A percentile compares a stretch with the other conserved stretches of the same genome.
These are phyloP conservation scores for Drosophila yakuba DNA, from an alignment of 1,140 invertebrate genomes.

Conservation along the genomic window DNA sequence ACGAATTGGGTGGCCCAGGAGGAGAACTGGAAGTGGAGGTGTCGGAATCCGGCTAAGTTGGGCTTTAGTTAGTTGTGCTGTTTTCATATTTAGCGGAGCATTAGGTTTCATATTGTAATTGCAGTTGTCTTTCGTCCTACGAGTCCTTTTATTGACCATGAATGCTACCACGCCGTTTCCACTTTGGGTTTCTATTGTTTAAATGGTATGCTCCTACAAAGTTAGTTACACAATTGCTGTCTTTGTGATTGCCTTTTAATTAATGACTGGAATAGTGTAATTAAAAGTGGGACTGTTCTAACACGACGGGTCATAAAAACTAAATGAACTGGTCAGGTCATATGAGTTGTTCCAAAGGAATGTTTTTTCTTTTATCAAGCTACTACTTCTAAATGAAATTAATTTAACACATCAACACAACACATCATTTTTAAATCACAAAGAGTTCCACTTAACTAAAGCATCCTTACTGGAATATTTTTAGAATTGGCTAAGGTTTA, in stretches of 20 bases:
- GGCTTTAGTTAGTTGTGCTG: slow-evolving; percentile 16
- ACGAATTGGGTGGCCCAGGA: slow-evolving; percentile 2
- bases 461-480: too few relatives aligned
- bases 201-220: slow-evolving; percentile 2
- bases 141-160: slow-evolving; percentile 17
- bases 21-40: neutral
- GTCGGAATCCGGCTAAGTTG: slow-evolving; percentile 31
- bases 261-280: slow-evolving; percentile 20
- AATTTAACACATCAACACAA: too few relatives aligned
- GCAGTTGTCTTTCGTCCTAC: slow-evolving; percentile 11
- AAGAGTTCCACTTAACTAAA: too few relatives aligned
- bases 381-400: too few relatives aligned
- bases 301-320: neutral
- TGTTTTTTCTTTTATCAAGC: too few relatives aligned
- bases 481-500: too few relatives aligned
- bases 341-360: too few relatives aligned
- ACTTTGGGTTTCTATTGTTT: slow-evolving; percentile 25
- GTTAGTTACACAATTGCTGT: slow-evolving; percentile 13
- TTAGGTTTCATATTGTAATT: slow-evolving; percentile 34
- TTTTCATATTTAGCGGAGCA: slow-evolving; percentile 36
- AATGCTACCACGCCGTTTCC: slow-evolving; percentile 6
- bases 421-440: too few relatives aligned
- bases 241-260: slow-evolving; percentile 40
- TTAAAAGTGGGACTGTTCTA: neutral
- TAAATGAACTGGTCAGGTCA: neutral